phyloP scores from a whole-genome alignment of 1,140 invertebrate species.

The Agraylea sexmaculata region DNA sequence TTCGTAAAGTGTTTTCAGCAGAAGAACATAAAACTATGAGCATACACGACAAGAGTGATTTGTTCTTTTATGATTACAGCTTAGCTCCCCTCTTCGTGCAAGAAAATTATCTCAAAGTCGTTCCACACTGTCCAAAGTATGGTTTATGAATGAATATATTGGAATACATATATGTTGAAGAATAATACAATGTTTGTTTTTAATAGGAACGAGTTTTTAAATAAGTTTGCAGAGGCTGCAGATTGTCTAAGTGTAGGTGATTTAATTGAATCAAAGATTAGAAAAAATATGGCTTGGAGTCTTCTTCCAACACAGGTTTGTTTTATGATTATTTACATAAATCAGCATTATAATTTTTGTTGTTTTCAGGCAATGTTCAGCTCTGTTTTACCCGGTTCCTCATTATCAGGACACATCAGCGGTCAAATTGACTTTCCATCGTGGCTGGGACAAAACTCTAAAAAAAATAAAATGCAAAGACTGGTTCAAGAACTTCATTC shows the following conservation, averaged over 20 bases:
- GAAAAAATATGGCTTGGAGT: conserved; percentile 69
- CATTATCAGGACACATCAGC: conserved; percentile 66
- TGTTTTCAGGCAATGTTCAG: conserved; percentile 68
- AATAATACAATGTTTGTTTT: conserved; percentile 7
- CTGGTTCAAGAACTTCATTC: conserved; percentile 70
- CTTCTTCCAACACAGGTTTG: conserved; percentile 75
- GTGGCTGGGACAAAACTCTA: conserved; percentile 95
- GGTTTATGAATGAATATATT: conserved; percentile 14
- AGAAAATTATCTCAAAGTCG: conserved; percentile 84
- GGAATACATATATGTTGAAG: background rate
- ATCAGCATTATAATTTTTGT: conserved; percentile 8
- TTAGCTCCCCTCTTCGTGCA: conserved; percentile 92
- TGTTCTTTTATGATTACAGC: conserved; percentile 97
- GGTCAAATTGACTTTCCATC: conserved; percentile 80
- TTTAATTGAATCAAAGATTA: conserved; percentile 69
- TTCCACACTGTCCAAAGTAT: conserved; percentile 55
- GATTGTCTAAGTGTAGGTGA: conserved; percentile 81
- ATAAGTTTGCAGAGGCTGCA: conserved; percentile 64
- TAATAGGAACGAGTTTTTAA: conserved; percentile 45
- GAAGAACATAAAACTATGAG: conserved; percentile 74
- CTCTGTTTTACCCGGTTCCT: conserved; percentile 79
- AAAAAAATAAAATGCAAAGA: conserved; percentile 65
- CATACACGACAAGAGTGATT: conserved; percentile 73
- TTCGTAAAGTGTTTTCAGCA: conserved; percentile 76
- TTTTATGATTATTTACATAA: conserved; percentile 10